A percentile compares a stretch with the other conserved stretches of the same genome.
Evolutionary conservation across 2,888 invertebrate genomes (phyloP).

Genomic region (Chrysopilus asiliformis): DNA sequence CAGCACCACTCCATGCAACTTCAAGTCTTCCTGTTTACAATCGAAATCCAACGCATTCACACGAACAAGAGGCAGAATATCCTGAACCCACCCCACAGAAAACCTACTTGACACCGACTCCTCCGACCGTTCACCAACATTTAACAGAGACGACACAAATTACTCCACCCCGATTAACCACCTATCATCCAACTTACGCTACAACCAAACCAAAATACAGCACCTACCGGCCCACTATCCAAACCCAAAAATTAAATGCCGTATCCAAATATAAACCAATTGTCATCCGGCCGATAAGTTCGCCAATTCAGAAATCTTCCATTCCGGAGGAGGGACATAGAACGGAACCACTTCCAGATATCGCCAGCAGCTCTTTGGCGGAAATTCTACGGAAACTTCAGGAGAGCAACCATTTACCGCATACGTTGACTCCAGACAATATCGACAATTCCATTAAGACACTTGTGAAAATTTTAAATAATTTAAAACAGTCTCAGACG

Average conservation of each 20-base stretch:
- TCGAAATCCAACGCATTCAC: not conserved
- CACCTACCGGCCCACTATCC: not conserved
- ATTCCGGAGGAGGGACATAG: not conserved
- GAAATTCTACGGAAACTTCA: conserved; percentile 59
- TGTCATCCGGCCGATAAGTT: conserved; percentile 10
- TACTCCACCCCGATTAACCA: conserved; percentile 9
- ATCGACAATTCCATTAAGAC: conserved; percentile 67
- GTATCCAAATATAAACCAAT: not conserved
- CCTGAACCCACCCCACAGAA: conserved; percentile 4
- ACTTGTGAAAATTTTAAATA: conserved; percentile 57
- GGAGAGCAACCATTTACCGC: conserved; percentile 60
- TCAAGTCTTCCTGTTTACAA: not conserved
- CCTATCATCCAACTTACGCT: conserved; percentile 13
- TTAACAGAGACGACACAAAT: conserved; percentile 15
- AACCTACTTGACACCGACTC: not conserved
- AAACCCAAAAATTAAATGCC: conserved; percentile 9
- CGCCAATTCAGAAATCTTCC: not conserved
- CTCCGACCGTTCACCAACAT: conserved; percentile 11
- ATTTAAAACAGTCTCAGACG: conserved; percentile 42
- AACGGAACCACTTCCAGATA: conserved; percentile 23
- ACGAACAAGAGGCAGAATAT: too few species aligned
- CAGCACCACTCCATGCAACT: conserved; percentile 6
- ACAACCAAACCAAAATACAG: conserved; percentile 6
- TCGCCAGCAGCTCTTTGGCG: conserved; percentile 36
- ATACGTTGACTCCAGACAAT: conserved; percentile 61